phyloP scores from a whole-genome alignment of 2,888 invertebrate species.

The Oscheius onirici region DNA sequence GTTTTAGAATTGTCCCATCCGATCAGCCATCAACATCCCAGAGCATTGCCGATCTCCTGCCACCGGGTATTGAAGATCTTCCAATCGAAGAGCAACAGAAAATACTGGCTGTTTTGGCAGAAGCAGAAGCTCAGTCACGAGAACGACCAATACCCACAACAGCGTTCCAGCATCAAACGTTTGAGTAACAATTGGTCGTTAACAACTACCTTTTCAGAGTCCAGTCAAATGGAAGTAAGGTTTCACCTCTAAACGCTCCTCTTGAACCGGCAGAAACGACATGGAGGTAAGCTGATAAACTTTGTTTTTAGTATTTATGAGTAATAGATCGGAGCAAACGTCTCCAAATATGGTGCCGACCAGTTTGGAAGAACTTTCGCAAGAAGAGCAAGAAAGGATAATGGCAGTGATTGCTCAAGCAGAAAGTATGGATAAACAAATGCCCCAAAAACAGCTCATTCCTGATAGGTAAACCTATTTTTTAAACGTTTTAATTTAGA shows the following conservation, averaged over 20 bases:
- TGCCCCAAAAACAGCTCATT: neutral
- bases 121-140: slow-evolving; percentile 36
- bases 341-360: slow-evolving; percentile 30
- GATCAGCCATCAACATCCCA: neutral
- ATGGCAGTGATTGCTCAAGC: slow-evolving; percentile 75
- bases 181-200: neutral
- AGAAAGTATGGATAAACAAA: slow-evolving; percentile 33
- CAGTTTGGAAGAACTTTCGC: slow-evolving; percentile 73
- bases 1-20: neutral
- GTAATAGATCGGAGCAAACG: neutral
- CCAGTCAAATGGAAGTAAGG: no score
- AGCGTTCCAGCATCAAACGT: neutral
- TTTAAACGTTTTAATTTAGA: neutral
- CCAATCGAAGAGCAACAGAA: slow-evolving; percentile 77
- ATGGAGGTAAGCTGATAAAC: neutral
- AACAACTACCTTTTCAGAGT: neutral
- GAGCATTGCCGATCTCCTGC: slow-evolving; percentile 32
- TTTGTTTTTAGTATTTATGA: neutral
- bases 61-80: slow-evolving; percentile 71
- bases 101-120: slow-evolving; percentile 77
- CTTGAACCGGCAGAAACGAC: neutral
- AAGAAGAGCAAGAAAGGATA: slow-evolving; percentile 77
- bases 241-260: no score
- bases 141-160: no score
- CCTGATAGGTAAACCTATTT: neutral